These are phyloP conservation scores for Amphilophus citrinellus DNA, from an alignment of 2,113 vertebrate genomes.

Conservation along the genomic window DNA sequence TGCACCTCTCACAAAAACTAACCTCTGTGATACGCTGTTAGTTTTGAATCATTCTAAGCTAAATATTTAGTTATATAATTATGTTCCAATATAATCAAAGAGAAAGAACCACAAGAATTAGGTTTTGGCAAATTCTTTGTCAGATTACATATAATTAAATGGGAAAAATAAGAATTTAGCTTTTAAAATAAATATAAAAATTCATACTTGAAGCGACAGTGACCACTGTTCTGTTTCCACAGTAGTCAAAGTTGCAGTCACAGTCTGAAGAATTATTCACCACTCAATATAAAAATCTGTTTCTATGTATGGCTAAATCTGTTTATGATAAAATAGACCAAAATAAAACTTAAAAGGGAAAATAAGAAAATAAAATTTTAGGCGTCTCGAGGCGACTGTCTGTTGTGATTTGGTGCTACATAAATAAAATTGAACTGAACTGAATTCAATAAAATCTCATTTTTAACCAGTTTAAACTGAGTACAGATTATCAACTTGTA, in stretches of 20 bases:
- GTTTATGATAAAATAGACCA: too few relatives aligned
- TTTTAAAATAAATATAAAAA: not conserved
- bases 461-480: too few relatives aligned
- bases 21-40: not conserved
- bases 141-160: not conserved
- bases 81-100: not conserved
- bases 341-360: too few relatives aligned
- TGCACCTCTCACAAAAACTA: not conserved
- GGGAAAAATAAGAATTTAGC: too few relatives aligned
- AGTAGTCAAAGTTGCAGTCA: constrained; percentile 51
- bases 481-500: too few relatives aligned
- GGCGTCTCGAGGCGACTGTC: too few relatives aligned
- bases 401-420: too few relatives aligned
- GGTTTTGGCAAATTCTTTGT: too few relatives aligned
- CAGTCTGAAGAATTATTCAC: constrained; percentile 36
- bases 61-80: not conserved
- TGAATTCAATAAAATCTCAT: too few relatives aligned
- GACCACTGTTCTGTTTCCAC: constrained; percentile 16
- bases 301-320: not conserved
- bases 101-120: not conserved
- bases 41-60: not conserved
- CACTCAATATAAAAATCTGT: not conserved
- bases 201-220: constrained; percentile 76
- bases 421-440: too few relatives aligned
- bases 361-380: too few relatives aligned